phyloP scores from a whole-genome alignment of 2,113 vertebrate genomes.

The Rousettus leschenaultii region DNA sequence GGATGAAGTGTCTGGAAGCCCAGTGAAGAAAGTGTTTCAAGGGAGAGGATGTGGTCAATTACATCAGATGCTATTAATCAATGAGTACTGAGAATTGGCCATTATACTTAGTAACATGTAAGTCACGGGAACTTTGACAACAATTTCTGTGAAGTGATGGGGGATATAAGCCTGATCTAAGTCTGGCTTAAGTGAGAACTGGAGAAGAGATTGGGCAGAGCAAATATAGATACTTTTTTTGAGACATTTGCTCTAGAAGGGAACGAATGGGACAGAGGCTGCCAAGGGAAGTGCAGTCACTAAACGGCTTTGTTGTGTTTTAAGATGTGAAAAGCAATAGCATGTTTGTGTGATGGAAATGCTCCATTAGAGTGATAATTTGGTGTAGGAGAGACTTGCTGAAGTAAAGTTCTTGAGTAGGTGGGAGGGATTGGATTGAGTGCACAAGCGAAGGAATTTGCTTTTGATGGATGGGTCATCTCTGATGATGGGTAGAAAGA shows the following conservation, averaged over 20 bases:
- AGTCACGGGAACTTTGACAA: not conserved
- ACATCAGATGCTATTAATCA: not conserved
- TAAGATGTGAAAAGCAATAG: not conserved
- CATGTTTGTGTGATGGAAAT: not conserved
- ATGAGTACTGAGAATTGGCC: not conserved
- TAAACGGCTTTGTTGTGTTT: not conserved
- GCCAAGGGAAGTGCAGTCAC: not conserved
- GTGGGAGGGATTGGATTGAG: not conserved
- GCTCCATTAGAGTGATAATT: not conserved
- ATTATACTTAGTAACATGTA: not conserved
- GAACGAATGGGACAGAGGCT: not conserved
- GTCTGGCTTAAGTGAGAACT: not conserved
- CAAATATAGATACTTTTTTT: not conserved
- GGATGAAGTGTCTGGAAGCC: not conserved
- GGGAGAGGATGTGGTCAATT: not conserved
- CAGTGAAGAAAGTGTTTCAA: not conserved
- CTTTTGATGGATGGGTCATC: not conserved
- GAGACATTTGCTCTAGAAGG: not conserved
- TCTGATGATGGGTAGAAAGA: not conserved
- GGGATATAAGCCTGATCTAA: not conserved
- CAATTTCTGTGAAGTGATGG: not conserved
- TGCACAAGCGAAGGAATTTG: not conserved
- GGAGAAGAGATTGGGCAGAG: not conserved
- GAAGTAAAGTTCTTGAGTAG: not conserved
- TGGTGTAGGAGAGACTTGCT: not conserved